phyloP scores from a whole-genome alignment of 2,113 vertebrate species.

The Channa maculata region DNA sequence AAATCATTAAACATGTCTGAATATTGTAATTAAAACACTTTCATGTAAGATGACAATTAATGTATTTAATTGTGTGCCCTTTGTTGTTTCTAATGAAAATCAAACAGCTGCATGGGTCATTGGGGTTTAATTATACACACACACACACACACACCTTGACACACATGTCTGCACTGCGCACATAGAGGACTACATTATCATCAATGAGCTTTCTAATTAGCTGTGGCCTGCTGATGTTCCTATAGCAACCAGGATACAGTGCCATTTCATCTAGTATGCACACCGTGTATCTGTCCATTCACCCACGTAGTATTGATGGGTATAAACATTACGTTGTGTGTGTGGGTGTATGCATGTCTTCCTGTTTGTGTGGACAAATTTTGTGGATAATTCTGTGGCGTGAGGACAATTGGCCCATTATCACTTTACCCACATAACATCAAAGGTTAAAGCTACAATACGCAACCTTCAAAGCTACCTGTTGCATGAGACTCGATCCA shows the following conservation, averaged over 20 bases:
- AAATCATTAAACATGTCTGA: not conserved
- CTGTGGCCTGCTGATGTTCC: conserved; percentile 48
- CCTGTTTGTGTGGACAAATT: not conserved
- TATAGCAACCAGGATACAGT: conserved; percentile 57
- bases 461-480: too few species aligned
- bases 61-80: not conserved
- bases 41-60: not conserved
- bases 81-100: not conserved
- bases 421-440: too few species aligned
- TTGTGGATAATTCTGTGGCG: too few species aligned
- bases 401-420: too few species aligned
- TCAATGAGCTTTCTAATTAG: conserved; percentile 58
- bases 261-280: conserved; percentile 27
- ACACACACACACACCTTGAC: conserved; percentile 3
- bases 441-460: too few species aligned
- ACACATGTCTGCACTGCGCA: not conserved
- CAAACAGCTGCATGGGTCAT: not conserved
- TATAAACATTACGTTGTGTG: not conserved
- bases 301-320: conserved; percentile 7
- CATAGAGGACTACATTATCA: conserved; percentile 48
- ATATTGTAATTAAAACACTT: conserved; percentile 3
- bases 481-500: too few species aligned
- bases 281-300: conserved; percentile 4
- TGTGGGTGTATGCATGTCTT: conserved; percentile 1
- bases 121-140: not conserved